Evolutionary conservation across 2,797 vertebrate species (phyloP), one percentile per base, ranked within the genome.

Genomic region (Mormyrops boulengeri): DNA sequence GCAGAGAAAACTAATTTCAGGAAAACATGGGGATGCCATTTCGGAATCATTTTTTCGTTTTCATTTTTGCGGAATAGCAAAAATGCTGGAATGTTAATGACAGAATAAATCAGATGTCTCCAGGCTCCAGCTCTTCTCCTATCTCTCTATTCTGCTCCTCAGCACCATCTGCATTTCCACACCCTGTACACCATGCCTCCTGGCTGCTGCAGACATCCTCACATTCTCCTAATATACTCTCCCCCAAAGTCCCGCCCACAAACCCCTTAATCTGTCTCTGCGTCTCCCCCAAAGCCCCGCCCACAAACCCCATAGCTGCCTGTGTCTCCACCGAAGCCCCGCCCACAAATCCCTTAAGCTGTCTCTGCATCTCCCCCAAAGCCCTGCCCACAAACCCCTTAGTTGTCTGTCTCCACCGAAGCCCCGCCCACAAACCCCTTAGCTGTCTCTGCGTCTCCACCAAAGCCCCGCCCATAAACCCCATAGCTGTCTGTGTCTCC

Each of bases 51-150:
- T 26, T 77, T 85, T 62, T 53, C n/a, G 26, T 57, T 60, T 66
- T 41, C 4, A 3, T 55, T 38, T 62, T 44, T 62, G 85, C 34
- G 14, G 66, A 38, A 73, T 73, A 38, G 66, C 12, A 73, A 73
- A 73, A 73, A 38, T 73, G 66, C 53, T 87, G 85, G 85, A 87
- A 87, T 87, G 85, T 87, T 87, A 87, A 87, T 52, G 38, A n/a
- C 34, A 87, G 30, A 38, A 55, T 41, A 87, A 87, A 34, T 49
- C 49, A 6, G 44, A 44, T 50, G n/a, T 50, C 82, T 85, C 82
- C 47, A 50, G 44, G 49, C 47, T 47, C 44, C 82, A 49, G 44
- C 44, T 85, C 19, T 22, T 41, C 34, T 34, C 12, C 30, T 57
- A 57, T 34, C 19, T 22, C 19, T 38, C 22, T 87, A 12, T 55